phyloP scores from a whole-genome alignment of 2,888 invertebrate genomes.

The Tanypteryx hageni region DNA sequence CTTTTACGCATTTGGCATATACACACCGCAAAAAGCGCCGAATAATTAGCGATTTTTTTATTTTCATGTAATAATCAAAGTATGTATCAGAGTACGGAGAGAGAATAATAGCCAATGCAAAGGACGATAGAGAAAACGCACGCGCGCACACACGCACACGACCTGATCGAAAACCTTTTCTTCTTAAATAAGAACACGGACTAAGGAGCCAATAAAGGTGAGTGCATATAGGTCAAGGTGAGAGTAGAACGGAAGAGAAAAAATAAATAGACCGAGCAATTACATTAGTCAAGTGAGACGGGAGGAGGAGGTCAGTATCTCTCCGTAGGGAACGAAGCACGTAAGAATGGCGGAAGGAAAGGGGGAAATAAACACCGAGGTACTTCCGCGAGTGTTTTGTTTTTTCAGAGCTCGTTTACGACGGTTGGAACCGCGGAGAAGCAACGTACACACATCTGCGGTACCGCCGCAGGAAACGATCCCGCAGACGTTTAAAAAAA shows the following conservation, averaged over 20 bases:
- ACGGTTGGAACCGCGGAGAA: constrained; percentile 11
- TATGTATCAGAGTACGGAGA: too few species aligned
- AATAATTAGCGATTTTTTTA: too few species aligned
- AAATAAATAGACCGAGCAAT: neutral
- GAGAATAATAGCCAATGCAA: too few species aligned
- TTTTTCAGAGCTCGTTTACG: constrained; percentile 26
- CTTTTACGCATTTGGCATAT: too few species aligned
- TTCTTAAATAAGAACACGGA: neutral
- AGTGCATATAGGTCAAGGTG: neutral
- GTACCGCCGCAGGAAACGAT: neutral
- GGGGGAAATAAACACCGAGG: constrained; percentile 4
- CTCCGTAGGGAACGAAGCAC: constrained; percentile 30
- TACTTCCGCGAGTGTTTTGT: neutral
- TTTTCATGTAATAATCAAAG: too few species aligned
- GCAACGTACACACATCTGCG: constrained; percentile 7
- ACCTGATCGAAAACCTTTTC: too few species aligned
- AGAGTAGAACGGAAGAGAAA: neutral
- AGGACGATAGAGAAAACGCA: too few species aligned
- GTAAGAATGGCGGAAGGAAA: neutral
- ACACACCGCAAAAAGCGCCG: too few species aligned
- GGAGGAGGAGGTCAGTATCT: constrained; percentile 9
- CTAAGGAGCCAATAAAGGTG: constrained; percentile 21
- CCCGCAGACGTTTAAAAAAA: neutral
- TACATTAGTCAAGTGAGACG: constrained; percentile 4
- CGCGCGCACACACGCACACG: too few species aligned